Base-by-base conservation (phyloP, 2,113 vertebrate species). In the Phycodurus eques region DNA sequence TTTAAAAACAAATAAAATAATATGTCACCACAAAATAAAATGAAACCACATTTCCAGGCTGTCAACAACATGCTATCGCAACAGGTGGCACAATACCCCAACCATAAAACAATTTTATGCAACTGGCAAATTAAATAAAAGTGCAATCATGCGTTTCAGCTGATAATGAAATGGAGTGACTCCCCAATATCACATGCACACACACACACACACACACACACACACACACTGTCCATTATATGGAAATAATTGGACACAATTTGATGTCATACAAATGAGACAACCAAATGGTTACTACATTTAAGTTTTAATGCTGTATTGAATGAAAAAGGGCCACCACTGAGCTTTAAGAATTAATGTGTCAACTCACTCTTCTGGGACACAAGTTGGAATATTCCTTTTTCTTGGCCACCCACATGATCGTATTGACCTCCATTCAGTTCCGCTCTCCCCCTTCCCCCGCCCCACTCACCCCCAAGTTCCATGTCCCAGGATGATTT, bases 401-500 rank as follows among this genome's bases (percentile, higher is more conserved):
- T 66, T 72, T 68, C 70, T 69, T 71, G 0, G 70, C 71, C 75
- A 81, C 64, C 31, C 83, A 9, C 59, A 63, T 75, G 56, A 79
- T 86, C 78, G 84, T 70, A 87, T 80, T 83, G 81, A 80, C 75
- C 78, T 57, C 66, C 33, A 64, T 76, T 79, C 67, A 69, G 59
- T 80, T 46, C 69, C 35, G 44, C 70, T 81, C 83, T 73, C 67
- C 61, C 7, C 44, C 83, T 70, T 71, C 47, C 47, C 14, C 13
- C 1, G 2, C 27, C 13, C 27, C 2, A 27, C 11, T 22, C 57
- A 17, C 13, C 1, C 47, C 69, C 71, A 71, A 39, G 67, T 66
- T 85, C 68, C 47, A 70, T 84, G 77, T 84, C 75, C 70, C 75
- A 80, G 81, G 87, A 91, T 84, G 87, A 78, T 53, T 72, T 80